Percentiles rank a stretch among this genome's conserved stretches.
Conservation (phyloP, 2,797 vertebrate genomes). For the Typhlichthys subterraneus region DNA sequence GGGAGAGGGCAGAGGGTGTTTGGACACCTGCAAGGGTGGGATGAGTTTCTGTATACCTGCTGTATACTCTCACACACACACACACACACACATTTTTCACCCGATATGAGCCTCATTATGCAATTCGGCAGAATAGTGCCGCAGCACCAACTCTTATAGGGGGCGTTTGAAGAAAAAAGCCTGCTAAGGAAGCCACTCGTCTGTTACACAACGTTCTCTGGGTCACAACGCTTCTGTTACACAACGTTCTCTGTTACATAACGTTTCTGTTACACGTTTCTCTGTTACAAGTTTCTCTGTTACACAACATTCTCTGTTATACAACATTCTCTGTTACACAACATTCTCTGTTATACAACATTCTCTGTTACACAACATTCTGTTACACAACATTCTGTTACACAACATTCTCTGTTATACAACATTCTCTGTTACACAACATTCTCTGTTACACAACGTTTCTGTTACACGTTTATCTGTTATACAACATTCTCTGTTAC, state of each 20-base stretch:
- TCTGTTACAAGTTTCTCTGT: no score
- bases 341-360: no score
- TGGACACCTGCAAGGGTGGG: constrained; percentile 2
- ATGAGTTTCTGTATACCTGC: background rate
- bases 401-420: constrained; percentile 11
- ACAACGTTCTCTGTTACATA: no score
- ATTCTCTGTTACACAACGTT: no score
- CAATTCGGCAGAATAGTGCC: constrained; percentile 23
- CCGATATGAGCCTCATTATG: constrained; percentile 16
- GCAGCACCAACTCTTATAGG: constrained; percentile 36
- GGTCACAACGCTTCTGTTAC: no score
- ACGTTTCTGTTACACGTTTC: no score
- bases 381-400: constrained; percentile 17
- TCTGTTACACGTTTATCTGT: no score
- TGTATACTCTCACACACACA: constrained; percentile 2
- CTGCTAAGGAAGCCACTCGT: constrained; percentile 17
- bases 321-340: no score
- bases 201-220: constrained; percentile 17
- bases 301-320: no score
- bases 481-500: no score
- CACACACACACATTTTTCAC: constrained; percentile 3
- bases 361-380: no score
- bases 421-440: no score
- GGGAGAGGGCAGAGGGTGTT: background rate
- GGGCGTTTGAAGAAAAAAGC: constrained; percentile 47